Percentiles rank a stretch among this genome's conserved stretches.
Evolutionary conservation across 2,113 vertebrate species (phyloP).

Genomic region (Myotis brandtii): DNA sequence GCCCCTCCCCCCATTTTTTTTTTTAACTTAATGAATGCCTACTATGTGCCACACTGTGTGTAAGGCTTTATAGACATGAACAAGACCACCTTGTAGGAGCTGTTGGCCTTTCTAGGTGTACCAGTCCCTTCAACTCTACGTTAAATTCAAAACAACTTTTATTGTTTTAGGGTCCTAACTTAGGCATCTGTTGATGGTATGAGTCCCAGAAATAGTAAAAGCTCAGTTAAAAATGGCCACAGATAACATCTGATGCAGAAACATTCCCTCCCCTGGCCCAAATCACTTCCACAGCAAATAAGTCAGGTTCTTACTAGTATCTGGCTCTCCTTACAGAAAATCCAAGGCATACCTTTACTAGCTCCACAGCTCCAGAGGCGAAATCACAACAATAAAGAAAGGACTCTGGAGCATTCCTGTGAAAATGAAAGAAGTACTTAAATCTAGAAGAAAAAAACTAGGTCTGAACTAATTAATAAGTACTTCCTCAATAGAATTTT

Average conservation of each 20-base stretch:
- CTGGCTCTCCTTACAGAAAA: slow-evolving; percentile 63
- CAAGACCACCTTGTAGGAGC: neutral
- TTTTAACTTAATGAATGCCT: neutral
- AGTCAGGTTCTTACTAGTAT: slow-evolving; percentile 67
- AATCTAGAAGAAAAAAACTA: slow-evolving; percentile 60
- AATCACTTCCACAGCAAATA: slow-evolving; percentile 53
- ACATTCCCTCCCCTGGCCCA: neutral
- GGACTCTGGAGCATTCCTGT: slow-evolving; percentile 85
- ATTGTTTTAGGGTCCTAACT: slow-evolving; percentile 35
- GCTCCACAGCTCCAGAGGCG: slow-evolving; percentile 90
- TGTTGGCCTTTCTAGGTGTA: neutral
- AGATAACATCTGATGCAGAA: slow-evolving; percentile 61
- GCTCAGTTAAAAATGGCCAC: slow-evolving; percentile 80
- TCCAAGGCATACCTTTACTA: slow-evolving; percentile 90
- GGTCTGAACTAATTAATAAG: neutral
- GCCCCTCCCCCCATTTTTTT: neutral
- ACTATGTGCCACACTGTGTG: neutral
- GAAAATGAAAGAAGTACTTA: slow-evolving; percentile 79
- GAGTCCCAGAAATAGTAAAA: slow-evolving; percentile 80
- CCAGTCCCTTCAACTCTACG: neutral
- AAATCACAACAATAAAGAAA: slow-evolving; percentile 98
- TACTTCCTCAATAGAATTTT: slow-evolving; percentile 1
- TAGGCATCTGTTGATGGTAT: slow-evolving; percentile 45
- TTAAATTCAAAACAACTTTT: slow-evolving; percentile 48
- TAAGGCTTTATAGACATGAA: neutral